A percentile compares a stretch with the other conserved stretches of the same genome.
These are phyloP conservation scores for Macrotrachela quadricornifera DNA, from an alignment of 1,140 invertebrate genomes.

Conservation along the genomic window DNA sequence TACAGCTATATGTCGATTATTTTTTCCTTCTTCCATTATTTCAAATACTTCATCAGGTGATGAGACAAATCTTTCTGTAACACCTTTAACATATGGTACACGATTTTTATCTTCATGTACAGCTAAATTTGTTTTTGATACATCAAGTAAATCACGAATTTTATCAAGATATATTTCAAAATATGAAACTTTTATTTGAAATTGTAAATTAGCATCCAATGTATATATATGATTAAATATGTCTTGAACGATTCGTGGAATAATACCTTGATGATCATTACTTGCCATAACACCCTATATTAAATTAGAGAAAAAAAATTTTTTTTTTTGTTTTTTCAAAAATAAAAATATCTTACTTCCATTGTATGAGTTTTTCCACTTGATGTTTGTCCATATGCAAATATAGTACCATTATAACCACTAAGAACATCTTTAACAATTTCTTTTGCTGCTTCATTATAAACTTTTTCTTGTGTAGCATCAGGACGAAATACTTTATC, in stretches of 20 bases:
- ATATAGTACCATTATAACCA: conserved; percentile 98
- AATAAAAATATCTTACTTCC: conserved; percentile 47
- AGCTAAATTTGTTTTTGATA: conserved; percentile 90
- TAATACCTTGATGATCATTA: conserved; percentile 77
- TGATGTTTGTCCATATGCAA: conserved; percentile 99
- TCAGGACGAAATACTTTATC: conserved; percentile 94
- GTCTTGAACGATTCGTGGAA: conserved; percentile 93
- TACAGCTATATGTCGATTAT: conserved; percentile 94
- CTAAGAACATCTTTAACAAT: conserved; percentile 57
- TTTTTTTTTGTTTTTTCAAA: too few species aligned
- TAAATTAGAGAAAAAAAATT: too few species aligned
- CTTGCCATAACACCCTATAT: conserved; percentile 83
- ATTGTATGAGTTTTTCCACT: conserved; percentile 99
- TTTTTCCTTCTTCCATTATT: conserved; percentile 95
- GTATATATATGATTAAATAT: conserved; percentile 99
- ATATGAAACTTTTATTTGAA: conserved; percentile 97
- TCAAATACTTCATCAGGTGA: conserved; percentile 98
- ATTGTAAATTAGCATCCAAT: conserved; percentile 90
- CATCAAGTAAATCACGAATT: conserved; percentile 89
- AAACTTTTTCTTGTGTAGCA: conserved; percentile 87
- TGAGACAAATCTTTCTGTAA: conserved; percentile 91
- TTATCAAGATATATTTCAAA: conserved; percentile 99
- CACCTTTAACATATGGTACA: conserved; percentile 95
- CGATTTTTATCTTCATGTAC: conserved; percentile 99
- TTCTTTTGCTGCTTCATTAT: conserved; percentile 15